These are phyloP conservation scores for Mirza zaza DNA, from an alignment of 2,113 vertebrate genomes.

Conservation along the genomic window DNA sequence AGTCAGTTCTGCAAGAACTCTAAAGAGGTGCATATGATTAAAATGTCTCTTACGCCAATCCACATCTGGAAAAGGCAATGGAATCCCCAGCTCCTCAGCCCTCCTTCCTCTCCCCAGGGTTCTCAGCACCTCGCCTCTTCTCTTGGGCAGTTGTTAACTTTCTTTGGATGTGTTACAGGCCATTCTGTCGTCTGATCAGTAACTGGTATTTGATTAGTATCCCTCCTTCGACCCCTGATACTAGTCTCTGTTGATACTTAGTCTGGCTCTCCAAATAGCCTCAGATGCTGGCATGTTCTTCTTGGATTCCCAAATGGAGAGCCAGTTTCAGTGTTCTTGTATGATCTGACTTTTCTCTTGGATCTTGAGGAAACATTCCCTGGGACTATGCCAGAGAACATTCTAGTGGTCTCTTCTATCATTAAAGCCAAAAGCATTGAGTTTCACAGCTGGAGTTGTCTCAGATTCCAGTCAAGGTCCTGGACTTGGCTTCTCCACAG, in stretches of 20 bases:
- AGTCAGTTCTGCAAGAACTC: background rate
- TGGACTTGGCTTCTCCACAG: background rate
- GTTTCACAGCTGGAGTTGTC: background rate
- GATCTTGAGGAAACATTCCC: background rate
- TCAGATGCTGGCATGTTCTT: background rate
- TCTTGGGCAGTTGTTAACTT: background rate
- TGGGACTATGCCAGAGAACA: background rate
- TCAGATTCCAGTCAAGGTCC: background rate
- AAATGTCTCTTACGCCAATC: background rate
- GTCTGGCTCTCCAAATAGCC: background rate
- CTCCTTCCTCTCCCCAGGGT: background rate
- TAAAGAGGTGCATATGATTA: background rate
- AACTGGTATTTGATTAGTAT: background rate
- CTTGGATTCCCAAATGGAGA: background rate
- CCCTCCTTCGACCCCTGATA: background rate
- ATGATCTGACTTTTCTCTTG: background rate
- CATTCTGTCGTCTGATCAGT: background rate
- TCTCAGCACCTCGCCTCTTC: background rate
- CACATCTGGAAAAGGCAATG: background rate
- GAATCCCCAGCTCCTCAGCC: background rate
- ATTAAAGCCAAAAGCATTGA: background rate
- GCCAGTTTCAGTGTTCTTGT: background rate
- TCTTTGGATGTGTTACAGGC: background rate
- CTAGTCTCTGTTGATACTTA: background rate
- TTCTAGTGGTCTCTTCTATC: background rate